phyloP scores from a whole-genome alignment of 2,113 vertebrate genomes.

The Oreotrochilus melanogaster region DNA sequence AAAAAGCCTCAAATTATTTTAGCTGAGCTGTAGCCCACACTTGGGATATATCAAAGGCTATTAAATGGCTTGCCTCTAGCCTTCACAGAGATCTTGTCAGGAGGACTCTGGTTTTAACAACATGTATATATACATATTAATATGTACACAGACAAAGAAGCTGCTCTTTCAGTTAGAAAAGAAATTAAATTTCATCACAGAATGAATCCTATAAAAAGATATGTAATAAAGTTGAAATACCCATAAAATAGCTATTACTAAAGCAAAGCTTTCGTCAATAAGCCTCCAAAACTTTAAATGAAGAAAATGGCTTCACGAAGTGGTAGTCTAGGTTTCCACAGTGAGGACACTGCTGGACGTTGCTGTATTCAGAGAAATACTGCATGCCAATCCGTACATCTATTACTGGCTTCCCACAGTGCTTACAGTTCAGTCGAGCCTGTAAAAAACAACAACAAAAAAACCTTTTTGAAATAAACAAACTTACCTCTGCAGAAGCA shows the following conservation, averaged over 20 bases:
- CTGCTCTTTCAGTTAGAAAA: conserved; percentile 83
- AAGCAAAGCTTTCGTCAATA: conserved; percentile 97
- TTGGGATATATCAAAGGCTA: conserved; percentile 29
- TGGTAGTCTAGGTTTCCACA: conserved; percentile 99
- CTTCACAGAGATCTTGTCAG: conserved; percentile 60
- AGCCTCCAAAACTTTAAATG: conserved; percentile 98
- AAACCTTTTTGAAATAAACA: not conserved
- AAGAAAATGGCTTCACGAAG: conserved; percentile 99
- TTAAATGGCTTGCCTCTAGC: conserved; percentile 33
- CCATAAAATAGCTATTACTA: conserved; percentile 91
- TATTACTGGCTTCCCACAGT: conserved; percentile 98
- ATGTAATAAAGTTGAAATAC: conserved; percentile 86
- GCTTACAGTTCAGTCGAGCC: conserved; percentile 99
- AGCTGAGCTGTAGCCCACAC: conserved; percentile 54
- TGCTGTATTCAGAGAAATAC: conserved; percentile 99
- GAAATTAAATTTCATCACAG: conserved; percentile 78
- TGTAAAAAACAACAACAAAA: conserved; percentile 63
- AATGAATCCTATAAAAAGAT: conserved; percentile 85
- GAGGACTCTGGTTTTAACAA: conserved; percentile 69
- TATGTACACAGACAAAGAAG: conserved; percentile 78
- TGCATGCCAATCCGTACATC: conserved; percentile 98
- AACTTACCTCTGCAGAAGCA: not conserved
- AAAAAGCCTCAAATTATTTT: not conserved
- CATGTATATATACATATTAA: conserved; percentile 74
- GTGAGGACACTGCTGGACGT: conserved; percentile 98